A percentile compares a stretch with the other conserved stretches of the same genome.
Conservation (phyloP, 1,140 invertebrate genomes). For the Caerostris darwini region DNA sequence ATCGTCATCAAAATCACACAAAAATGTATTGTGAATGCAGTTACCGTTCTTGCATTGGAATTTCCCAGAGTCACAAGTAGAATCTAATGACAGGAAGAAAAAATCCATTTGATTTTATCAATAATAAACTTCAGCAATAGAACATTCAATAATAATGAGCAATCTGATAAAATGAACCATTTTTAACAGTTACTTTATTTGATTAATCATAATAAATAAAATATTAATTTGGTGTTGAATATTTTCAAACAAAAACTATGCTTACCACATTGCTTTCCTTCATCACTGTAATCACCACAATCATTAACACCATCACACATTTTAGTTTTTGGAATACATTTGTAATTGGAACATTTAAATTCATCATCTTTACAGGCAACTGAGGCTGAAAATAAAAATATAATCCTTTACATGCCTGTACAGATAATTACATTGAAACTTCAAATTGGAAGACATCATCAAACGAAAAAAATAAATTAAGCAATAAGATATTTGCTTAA, state of each 20-base stretch:
- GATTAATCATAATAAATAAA: neutral
- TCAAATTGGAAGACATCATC: neutral
- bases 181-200: neutral
- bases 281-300: conserved; percentile 82
- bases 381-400: neutral
- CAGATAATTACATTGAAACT: too few species aligned
- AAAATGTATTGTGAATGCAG: conserved; percentile 82
- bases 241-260: neutral
- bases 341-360: conserved; percentile 82
- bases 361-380: conserved; percentile 81
- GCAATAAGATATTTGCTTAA: neutral
- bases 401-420: neutral
- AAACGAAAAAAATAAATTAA: neutral
- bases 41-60: conserved; percentile 82
- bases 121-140: neutral
- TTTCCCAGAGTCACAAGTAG: conserved; percentile 81
- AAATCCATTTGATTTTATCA: too few species aligned
- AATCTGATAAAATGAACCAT: neutral
- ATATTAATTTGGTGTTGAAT: neutral
- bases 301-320: conserved; percentile 80
- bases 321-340: conserved; percentile 81
- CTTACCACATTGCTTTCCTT: conserved; percentile 79
- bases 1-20: conserved; percentile 84
- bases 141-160: neutral
- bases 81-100: conserved; percentile 29